These are phyloP conservation scores for Buceros bicornis DNA, from an alignment of 2,797 vertebrate species.

Conservation along the genomic window DNA sequence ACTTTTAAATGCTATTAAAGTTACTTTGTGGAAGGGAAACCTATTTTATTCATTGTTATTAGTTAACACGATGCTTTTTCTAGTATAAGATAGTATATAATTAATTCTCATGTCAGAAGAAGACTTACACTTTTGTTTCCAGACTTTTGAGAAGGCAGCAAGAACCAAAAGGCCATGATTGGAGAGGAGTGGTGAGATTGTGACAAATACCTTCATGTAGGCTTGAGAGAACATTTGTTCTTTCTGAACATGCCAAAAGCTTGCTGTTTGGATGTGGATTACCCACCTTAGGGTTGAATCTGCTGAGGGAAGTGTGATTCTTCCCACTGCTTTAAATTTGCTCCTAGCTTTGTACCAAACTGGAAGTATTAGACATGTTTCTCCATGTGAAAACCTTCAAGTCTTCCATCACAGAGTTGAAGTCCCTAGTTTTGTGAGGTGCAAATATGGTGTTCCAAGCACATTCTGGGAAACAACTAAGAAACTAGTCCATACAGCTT, in stretches of 20 bases:
- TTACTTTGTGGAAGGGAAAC: background rate
- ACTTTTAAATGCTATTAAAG: background rate
- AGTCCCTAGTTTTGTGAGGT: background rate
- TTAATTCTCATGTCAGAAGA: background rate
- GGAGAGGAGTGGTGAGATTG: background rate
- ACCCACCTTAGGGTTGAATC: background rate
- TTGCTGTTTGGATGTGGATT: background rate
- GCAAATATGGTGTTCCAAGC: background rate
- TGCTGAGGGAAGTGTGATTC: background rate
- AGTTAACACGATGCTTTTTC: background rate
- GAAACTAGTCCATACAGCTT: background rate
- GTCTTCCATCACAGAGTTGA: background rate
- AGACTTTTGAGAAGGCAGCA: background rate
- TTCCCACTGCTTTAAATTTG: conserved; percentile 14
- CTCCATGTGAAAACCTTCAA: background rate
- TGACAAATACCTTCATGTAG: background rate
- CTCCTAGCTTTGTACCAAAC: background rate
- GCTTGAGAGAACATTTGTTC: background rate
- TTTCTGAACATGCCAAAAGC: conserved; percentile 12
- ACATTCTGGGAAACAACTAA: background rate
- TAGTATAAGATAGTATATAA: background rate
- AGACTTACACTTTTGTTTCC: background rate
- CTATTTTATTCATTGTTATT: background rate
- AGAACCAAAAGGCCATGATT: background rate
- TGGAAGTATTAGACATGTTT: background rate